Evolutionary conservation across 2,888 invertebrate genomes (phyloP).

Genomic region (Trilocha varians): DNA sequence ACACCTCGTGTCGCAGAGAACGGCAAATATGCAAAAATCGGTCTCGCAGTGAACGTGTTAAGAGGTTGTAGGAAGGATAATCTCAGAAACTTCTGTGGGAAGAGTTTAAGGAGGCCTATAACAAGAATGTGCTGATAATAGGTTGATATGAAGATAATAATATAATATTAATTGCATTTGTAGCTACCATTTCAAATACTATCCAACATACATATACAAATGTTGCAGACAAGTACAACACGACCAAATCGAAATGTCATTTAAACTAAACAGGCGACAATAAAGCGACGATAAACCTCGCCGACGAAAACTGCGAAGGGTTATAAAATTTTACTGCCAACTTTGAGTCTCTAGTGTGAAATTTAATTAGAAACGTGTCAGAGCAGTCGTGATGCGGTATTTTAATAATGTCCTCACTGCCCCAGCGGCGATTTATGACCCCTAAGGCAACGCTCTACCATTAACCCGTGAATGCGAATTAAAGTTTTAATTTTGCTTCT

Average conservation of each 20-base stretch:
- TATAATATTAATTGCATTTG: too few species aligned
- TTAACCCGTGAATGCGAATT: conserved; percentile 38
- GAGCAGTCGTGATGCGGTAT: conserved; percentile 49
- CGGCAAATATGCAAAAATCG: too few species aligned
- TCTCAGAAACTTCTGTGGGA: too few species aligned
- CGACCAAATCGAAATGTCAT: not conserved
- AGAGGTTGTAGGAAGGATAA: too few species aligned
- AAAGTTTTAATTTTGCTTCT: conserved; percentile 41
- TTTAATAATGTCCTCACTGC: conserved; percentile 55
- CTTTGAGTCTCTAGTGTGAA: conserved; percentile 47
- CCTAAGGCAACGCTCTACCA: conserved; percentile 33
- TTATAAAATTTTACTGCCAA: conserved; percentile 55
- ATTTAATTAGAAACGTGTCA: conserved; percentile 61
- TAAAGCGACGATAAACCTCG: conserved; percentile 33
- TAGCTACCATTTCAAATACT: too few species aligned
- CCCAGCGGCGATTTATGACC: conserved; percentile 44
- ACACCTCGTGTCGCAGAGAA: too few species aligned
- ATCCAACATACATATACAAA: too few species aligned
- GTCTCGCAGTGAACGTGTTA: too few species aligned
- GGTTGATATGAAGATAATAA: too few species aligned
- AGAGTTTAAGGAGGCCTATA: too few species aligned
- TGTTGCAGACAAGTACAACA: too few species aligned
- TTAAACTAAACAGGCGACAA: conserved; percentile 6
- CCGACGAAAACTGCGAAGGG: conserved; percentile 49
- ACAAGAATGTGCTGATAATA: too few species aligned